These are phyloP conservation scores for Teleogryllus occipitalis DNA, from an alignment of 1,140 invertebrate species.

Conservation along the genomic window DNA sequence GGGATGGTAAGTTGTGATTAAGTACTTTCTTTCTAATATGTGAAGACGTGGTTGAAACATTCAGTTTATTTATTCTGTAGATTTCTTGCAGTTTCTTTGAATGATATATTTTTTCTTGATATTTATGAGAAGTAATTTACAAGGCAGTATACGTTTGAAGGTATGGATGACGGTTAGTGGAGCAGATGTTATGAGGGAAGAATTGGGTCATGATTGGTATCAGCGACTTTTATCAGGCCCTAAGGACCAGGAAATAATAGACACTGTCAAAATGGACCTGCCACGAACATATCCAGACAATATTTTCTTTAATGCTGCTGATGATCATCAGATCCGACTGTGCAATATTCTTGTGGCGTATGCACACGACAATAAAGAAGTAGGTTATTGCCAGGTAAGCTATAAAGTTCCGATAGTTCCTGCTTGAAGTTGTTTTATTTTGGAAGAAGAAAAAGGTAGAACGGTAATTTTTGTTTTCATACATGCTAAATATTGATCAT, in stretches of 20 bases:
- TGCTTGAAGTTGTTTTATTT: no score
- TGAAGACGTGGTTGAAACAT: no score
- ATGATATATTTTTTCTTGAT: neutral
- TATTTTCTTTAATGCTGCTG: constrained; percentile 74
- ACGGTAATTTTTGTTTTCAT: no score
- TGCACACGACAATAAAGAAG: constrained; percentile 73
- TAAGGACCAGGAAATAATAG: constrained; percentile 44
- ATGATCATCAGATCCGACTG: constrained; percentile 60
- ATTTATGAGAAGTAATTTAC: neutral
- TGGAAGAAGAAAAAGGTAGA: no score
- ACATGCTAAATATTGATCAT: no score
- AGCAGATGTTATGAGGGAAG: constrained; percentile 57
- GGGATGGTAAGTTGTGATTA: constrained; percentile 43
- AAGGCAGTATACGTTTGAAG: constrained; percentile 25
- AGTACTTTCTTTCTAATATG: neutral
- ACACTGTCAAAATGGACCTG: constrained; percentile 75
- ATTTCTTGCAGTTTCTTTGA: neutral
- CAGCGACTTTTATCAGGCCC: constrained; percentile 49
- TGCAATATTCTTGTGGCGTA: constrained; percentile 83
- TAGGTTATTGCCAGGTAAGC: constrained; percentile 60
- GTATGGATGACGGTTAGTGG: constrained; percentile 81
- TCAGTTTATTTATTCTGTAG: neutral
- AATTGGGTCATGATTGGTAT: constrained; percentile 50
- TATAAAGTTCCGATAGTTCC: neutral
- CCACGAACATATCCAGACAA: constrained; percentile 90